Evolutionary conservation across 2,888 invertebrate species (phyloP).

Genomic region (Spisula subtruncata): DNA sequence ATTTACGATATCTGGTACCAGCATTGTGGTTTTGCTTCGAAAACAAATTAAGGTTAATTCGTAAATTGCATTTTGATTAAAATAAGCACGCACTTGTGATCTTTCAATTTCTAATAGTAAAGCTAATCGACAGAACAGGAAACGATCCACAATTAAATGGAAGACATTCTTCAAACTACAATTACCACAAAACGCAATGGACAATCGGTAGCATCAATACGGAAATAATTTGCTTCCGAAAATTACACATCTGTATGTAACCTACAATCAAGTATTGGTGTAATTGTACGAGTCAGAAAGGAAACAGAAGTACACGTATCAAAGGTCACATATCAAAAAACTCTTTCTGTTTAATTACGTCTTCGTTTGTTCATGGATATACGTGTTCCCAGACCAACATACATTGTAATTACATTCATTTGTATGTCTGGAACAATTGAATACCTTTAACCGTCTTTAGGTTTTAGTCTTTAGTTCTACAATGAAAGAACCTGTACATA

Average conservation of each 20-base stretch:
- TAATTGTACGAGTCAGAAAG: neutral
- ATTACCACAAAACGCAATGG: neutral
- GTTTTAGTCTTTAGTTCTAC: neutral
- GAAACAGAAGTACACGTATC: neutral
- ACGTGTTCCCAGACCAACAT: neutral
- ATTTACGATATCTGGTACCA: too few relatives aligned
- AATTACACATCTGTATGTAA: neutral
- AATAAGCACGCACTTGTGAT: too few relatives aligned
- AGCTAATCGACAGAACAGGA: too few relatives aligned
- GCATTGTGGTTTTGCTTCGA: too few relatives aligned
- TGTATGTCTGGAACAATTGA: neutral
- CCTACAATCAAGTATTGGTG: neutral
- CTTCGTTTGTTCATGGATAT: neutral
- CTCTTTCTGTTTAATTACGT: constrained; percentile 3
- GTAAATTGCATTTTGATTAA: too few relatives aligned
- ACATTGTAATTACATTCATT: neutral
- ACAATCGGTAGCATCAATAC: neutral
- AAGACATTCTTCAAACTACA: too few relatives aligned
- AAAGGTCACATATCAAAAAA: neutral
- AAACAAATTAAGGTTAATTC: too few relatives aligned
- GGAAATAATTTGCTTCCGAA: neutral
- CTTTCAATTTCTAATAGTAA: too few relatives aligned
- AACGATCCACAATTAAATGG: too few relatives aligned
- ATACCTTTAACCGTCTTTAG: neutral
- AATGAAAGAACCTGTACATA: too few relatives aligned